Conservation (phyloP, 2,113 vertebrate genomes). For the Pardalotus punctatus region DNA sequence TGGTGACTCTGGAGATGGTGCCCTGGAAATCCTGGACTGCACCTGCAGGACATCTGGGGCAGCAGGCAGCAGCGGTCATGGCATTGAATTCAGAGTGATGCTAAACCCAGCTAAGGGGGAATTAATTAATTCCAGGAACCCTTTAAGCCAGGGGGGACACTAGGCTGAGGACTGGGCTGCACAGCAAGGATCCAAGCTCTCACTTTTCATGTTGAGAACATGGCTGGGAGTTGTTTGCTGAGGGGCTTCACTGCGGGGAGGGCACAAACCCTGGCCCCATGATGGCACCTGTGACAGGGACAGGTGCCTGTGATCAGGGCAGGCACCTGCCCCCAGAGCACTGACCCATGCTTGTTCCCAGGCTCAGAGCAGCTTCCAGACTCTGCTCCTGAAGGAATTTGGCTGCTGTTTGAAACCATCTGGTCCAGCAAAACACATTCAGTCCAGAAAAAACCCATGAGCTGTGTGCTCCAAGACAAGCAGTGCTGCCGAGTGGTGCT, state of each 20-base stretch:
- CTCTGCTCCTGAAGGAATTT: neutral
- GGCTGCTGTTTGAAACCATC: neutral
- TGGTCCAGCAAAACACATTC: neutral
- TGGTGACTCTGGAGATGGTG: neutral
- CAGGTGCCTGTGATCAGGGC: neutral
- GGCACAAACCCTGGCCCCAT: neutral
- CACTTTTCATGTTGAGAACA: neutral
- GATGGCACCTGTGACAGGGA: neutral
- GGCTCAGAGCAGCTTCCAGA: neutral
- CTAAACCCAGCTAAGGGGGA: neutral
- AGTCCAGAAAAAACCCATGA: neutral
- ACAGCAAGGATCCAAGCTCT: accelerated
- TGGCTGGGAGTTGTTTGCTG: accelerated
- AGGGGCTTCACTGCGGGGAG: neutral
- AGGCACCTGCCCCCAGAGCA: neutral
- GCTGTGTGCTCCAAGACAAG: neutral
- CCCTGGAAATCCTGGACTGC: neutral
- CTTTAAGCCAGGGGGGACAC: neutral
- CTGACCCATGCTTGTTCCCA: neutral
- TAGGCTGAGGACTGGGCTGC: neutral
- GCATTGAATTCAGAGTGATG: neutral
- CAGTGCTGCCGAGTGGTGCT: accelerated
- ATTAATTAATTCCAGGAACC: neutral
- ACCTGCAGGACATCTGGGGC: neutral
- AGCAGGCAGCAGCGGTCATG: neutral